Evolutionary conservation across 2,888 invertebrate species (phyloP).

Genomic region (Lottia scabra): DNA sequence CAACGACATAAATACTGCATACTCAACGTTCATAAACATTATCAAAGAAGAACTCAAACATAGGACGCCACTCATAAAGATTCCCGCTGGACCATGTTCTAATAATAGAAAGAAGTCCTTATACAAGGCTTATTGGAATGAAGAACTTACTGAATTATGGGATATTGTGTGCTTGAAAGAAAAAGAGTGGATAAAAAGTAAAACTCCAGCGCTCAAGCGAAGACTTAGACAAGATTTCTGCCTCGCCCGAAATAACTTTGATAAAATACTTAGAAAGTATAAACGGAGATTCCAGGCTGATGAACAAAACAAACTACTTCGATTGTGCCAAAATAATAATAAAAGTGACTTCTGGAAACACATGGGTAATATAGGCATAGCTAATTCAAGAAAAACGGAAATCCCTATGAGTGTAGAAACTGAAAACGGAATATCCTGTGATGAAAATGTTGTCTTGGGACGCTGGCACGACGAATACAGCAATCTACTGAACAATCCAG

Average conservation of each 20-base stretch:
- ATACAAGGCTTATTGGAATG: background rate
- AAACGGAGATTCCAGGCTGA: background rate
- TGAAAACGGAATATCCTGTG: background rate
- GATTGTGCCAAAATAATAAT: background rate
- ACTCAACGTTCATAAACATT: background rate
- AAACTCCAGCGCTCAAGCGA: background rate
- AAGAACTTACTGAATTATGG: background rate
- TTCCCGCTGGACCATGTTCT: background rate
- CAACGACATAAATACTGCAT: background rate
- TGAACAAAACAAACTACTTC: background rate
- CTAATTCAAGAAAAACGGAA: background rate
- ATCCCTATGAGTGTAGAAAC: background rate
- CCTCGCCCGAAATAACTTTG: too few relatives aligned
- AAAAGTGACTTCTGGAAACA: background rate
- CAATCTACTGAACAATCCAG: background rate
- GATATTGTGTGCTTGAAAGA: background rate
- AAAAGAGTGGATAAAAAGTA: background rate
- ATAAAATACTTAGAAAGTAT: background rate
- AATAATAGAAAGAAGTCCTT: background rate
- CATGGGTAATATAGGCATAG: background rate
- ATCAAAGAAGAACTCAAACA: background rate
- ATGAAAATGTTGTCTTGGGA: background rate
- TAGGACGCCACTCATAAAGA: background rate
- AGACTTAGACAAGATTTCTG: background rate
- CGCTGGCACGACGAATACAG: background rate